A percentile compares a stretch with the other conserved stretches of the same genome.
Conservation (phyloP, 2,888 invertebrate species). For the Habroteleia sp. region DNA sequence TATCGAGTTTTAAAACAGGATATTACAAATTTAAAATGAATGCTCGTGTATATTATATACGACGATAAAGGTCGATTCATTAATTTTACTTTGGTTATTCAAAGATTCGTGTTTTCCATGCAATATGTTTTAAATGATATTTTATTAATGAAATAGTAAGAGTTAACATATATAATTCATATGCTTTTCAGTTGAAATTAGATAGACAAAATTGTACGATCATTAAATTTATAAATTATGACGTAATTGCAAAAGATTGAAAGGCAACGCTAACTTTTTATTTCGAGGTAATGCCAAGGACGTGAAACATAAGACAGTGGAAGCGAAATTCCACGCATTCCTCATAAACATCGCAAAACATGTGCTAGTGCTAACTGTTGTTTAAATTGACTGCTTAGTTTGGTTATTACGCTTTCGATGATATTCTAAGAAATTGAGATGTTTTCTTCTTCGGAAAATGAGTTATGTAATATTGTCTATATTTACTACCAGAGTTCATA, state of each 20-base stretch:
- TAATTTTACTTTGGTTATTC: conserved; percentile 14
- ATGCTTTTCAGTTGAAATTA: no score
- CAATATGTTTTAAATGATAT: not conserved
- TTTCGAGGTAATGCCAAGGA: conserved; percentile 26
- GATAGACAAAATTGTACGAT: no score
- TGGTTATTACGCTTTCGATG: conserved; percentile 29
- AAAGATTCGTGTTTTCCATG: conserved; percentile 14
- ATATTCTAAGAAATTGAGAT: conserved; percentile 33
- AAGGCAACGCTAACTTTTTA: conserved; percentile 25
- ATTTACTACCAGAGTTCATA: not conserved
- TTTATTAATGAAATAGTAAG: conserved; percentile 2
- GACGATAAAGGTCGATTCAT: conserved; percentile 18
- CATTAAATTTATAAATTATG: no score
- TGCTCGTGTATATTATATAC: not conserved
- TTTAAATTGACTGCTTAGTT: conserved; percentile 52
- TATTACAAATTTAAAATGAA: not conserved
- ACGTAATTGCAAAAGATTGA: conserved; percentile 24
- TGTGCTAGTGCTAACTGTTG: conserved; percentile 53
- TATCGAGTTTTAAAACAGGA: conserved; percentile 2
- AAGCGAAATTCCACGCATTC: conserved; percentile 49
- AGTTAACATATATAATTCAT: conserved; percentile 12
- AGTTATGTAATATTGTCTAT: conserved; percentile 1
- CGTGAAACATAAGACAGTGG: conserved; percentile 39
- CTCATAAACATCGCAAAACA: conserved; percentile 50
- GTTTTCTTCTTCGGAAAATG: conserved; percentile 20